Base-by-base conservation (phyloP, 2,797 vertebrate species). In the Tenualosa thibaudeaui region DNA sequence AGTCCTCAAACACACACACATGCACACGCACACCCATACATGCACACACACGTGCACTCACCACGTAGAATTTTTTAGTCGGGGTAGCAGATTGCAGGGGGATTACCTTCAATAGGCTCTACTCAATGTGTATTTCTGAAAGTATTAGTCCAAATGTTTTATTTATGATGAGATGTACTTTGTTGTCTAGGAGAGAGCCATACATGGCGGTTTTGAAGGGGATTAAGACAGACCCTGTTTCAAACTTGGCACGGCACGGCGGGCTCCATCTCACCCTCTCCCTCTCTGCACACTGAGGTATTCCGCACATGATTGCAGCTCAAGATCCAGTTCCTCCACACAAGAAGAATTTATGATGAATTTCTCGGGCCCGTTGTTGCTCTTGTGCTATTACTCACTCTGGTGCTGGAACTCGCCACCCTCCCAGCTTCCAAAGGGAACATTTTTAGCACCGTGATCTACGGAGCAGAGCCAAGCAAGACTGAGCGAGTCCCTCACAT, bases 121-220 rank as follows among this genome's bases (percentile, higher is more conserved):
- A 71, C 71, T 86, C 85, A 51, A 93, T 93, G 91, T 92, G 92
- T 92, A 91, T 94, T 94, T 93, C 91, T 94, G 91, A 89, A 94
- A 90, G 89, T 89, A 90, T 93, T 92, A 92, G 89, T 88, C 82
- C 81, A 78, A 86, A 85, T 60, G 87, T 89, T 89, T 92, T 92
- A 91, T 92, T 92, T 92, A 92, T 92, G 88, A 88, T 12, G 81
- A 81, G 86, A 65, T 88, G 86, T 78, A n/a, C 86, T 85, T 86
- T 56, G 89, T 86, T 89, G 90, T 84, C 86, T 89, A 89, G 65
- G 88, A 85, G 86, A 87, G 86, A 82, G 46, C 68, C 56, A 89
- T 86, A 92, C 90, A 85, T 87, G 88, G 84, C 83, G 85, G 87
- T 75, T 86, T 51, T 51, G 86, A 86, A 87, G 83, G 31, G 86